Evolutionary conservation across 2,797 vertebrate genomes (phyloP), one percentile per base, ranked within the genome.

Genomic region (Galago senegalensis): DNA sequence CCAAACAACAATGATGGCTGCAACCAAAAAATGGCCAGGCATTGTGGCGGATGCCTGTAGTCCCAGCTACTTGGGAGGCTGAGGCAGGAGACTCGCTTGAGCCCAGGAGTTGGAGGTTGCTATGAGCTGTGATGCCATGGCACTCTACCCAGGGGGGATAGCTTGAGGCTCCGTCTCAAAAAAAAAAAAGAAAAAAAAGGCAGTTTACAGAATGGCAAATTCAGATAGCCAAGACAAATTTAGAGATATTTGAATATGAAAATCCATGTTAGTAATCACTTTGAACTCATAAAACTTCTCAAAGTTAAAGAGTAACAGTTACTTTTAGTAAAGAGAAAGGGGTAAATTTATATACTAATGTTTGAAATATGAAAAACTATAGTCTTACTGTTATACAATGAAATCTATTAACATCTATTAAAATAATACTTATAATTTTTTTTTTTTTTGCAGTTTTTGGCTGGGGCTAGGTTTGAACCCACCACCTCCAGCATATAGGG

Each of bases 251-350:
- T 87, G 49, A 88, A 61, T 75, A 70, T 37, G 25, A 37, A 75
- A 61, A 89, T 91, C 40, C 77, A 43, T 83, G 53, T 67, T 76
- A 79, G 79, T 81, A 76, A n/a, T 70, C 43, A 84, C 16, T 82
- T 82, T 89, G 85, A 86, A 81, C 40, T 85, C 23, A 53, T 67
- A 89, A 86, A 85, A 89, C 34, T 92, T 34, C 10, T 85, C 79
- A 46, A 77, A 11, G 43, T 84, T 85, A 91, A 87, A 84, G 25
- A 91, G 16, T 40, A 84, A 79, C 10, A 88, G 21, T 25, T 67
- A 69, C 43, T 61, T 89, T 80, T 43, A 73, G 58, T 49, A 87
- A 17, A 77, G 40, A 11, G 20, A 21, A 58, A 65, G 63, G 21
- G 1, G 4, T 21, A n/a, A 4, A 49, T 82, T 49, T 80, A 43